Evolutionary conservation across 2,797 vertebrate genomes (phyloP), one percentile per base, ranked within the genome.

Genomic region (Agapornis canus): DNA sequence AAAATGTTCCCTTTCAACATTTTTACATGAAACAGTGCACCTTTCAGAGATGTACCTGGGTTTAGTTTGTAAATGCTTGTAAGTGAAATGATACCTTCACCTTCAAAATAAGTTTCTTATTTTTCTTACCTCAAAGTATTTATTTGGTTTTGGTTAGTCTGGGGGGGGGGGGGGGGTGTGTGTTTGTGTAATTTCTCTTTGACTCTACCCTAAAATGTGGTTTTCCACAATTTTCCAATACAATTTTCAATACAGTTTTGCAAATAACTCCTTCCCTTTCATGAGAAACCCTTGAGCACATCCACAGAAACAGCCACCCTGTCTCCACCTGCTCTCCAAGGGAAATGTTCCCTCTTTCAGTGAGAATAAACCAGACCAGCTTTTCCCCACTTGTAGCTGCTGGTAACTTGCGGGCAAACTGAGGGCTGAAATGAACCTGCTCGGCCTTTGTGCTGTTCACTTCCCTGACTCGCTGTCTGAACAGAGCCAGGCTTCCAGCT

Each of bases 1-100:
- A 91, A 90, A 88, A 59, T 37, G 45, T 94, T 95, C 59, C 80
- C 82, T 95, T 96, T 95, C 80, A 92, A 91, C 76, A 57, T 76
- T 91, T 71, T 76, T 76, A 86, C 80, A 86, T 82, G 85, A 94
- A 90, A 72, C 42, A 57, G 25, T 69, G 69, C 87, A 91, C 39
- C 65, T 83, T 75, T 91, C 94, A 83, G 54, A 88, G 88, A 68
- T 29, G 76, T 90, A 91, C 77, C 90, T 75, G 66, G 10, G 10
- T 71, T 88, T 81, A 20, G 56, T 83, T 92, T 81, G 71, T 76
- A 45, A 86, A 79, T 66, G 73, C 77, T 92, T 94, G 92, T 93
- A 91, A 91, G 90, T 48, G 61, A 90, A 78, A 75, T 49, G 49
- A 81, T 71, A 65, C 39, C 49, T 95, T 83, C 40, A 37, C 37